Conservation (phyloP, 2,113 vertebrate genomes). For the human (Homo sapiens) region GRCh38 chrX:39523001-39523500, state of each 20-base stretch:
- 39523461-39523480: neutral
- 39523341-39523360: neutral
- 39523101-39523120: neutral
- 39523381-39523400: neutral
- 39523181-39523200: neutral
- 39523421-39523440: neutral
- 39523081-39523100: neutral
- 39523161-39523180: neutral
- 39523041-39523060: neutral
- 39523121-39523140: neutral
- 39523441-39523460: neutral
- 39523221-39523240: neutral
- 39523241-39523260: neutral
- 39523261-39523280: neutral
- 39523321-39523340: neutral
- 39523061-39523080: neutral
- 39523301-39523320: slow-evolving; percentile 21
- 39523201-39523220: neutral
- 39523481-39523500: neutral
- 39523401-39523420: neutral
- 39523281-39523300: neutral
- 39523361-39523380: neutral
- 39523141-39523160: neutral
- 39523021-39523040: neutral
- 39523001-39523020: neutral